A percentile compares a stretch with the other conserved stretches of the same genome.
These are phyloP conservation scores for Campylorhamphus procurvoides DNA, from an alignment of 2,113 vertebrate species.

Conservation along the genomic window DNA sequence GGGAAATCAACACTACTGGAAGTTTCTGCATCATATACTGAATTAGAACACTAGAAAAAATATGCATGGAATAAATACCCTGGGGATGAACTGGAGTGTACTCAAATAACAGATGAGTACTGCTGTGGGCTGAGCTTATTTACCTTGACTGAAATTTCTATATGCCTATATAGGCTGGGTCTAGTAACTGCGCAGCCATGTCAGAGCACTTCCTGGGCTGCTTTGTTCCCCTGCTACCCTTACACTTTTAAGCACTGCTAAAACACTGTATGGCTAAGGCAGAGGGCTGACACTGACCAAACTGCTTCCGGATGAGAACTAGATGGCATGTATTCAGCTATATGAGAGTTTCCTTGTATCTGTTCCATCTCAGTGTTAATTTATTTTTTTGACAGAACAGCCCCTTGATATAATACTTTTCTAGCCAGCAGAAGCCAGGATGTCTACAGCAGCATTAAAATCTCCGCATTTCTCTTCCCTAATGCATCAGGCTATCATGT, in stretches of 20 bases:
- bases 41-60: background rate
- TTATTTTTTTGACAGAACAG: background rate
- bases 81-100: background rate
- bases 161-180: background rate
- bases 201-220: background rate
- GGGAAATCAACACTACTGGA: background rate
- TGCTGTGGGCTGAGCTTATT: background rate
- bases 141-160: background rate
- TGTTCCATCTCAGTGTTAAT: background rate
- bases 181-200: background rate
- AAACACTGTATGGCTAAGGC: background rate
- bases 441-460: background rate
- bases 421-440: background rate
- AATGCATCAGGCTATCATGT: background rate
- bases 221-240: background rate
- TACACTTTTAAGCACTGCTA: background rate
- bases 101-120: background rate
- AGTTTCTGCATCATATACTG: background rate
- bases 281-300: background rate
- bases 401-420: background rate
- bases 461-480: background rate
- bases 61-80: background rate
- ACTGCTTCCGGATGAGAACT: background rate
- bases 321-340: background rate
- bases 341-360: background rate